Percentiles rank a stretch among this genome's conserved stretches.
Evolutionary conservation across 1,140 invertebrate species (phyloP).

Genomic region (Heliothis subflexa): DNA sequence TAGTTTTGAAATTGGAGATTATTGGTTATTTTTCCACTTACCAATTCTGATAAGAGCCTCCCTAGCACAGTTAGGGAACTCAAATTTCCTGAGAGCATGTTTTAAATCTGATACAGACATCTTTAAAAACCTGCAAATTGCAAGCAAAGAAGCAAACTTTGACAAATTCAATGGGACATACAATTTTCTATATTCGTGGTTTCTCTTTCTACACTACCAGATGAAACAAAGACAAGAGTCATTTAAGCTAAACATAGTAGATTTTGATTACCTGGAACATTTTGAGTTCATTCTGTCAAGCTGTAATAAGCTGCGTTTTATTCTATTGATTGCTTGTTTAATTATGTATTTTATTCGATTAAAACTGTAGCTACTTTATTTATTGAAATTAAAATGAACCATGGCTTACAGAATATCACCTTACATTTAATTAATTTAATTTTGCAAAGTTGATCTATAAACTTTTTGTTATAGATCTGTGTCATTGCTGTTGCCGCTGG

Average conservation of each 20-base stretch:
- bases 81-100: slow-evolving; percentile 79
- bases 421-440: too few species aligned
- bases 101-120: slow-evolving; percentile 82
- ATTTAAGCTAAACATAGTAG: neutral
- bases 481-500: too few species aligned
- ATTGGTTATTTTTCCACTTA: slow-evolving; percentile 49
- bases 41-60: slow-evolving; percentile 81
- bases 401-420: too few species aligned
- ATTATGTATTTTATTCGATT: too few species aligned
- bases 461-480: too few species aligned
- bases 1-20: too few species aligned
- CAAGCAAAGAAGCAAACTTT: neutral
- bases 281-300: neutral
- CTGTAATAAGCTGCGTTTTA: neutral
- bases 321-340: neutral
- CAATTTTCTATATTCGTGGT: neutral
- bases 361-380: too few species aligned
- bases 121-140: slow-evolving; percentile 46
- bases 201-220: neutral
- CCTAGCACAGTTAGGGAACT: slow-evolving; percentile 80
- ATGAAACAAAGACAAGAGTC: neutral
- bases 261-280: neutral
- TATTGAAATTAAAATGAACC: too few species aligned
- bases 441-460: too few species aligned
- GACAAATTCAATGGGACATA: too few species aligned